phyloP scores from a whole-genome alignment of 2,113 vertebrate genomes.

The Lucifuga dentata region DNA sequence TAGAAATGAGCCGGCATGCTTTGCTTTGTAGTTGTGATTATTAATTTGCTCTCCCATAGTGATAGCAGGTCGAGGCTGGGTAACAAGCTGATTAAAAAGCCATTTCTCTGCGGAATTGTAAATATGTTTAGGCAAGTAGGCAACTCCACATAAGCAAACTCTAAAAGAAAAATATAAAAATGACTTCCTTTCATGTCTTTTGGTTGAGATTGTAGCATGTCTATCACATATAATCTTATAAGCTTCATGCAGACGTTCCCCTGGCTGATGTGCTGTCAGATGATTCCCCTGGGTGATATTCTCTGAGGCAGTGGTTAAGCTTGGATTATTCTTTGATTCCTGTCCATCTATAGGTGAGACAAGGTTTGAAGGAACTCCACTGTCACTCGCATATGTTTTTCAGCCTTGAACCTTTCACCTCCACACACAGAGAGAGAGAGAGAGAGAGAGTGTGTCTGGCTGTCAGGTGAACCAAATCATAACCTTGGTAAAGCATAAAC shows the following conservation, averaged over 20 bases:
- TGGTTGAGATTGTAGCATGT: slow-evolving; percentile 32
- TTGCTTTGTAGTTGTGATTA: slow-evolving; percentile 70
- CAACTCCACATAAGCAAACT: slow-evolving; percentile 22
- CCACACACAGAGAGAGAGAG: not conserved
- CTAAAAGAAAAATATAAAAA: slow-evolving; percentile 28
- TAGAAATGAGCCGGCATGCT: slow-evolving; percentile 48
- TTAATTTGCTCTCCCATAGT: slow-evolving; percentile 61
- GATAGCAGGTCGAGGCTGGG: slow-evolving; percentile 40
- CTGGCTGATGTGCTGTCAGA: slow-evolving; percentile 43
- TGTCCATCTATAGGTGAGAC: not conserved
- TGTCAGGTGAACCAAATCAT: slow-evolving; percentile 22
- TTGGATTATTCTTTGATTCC: slow-evolving; percentile 38
- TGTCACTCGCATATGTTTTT: slow-evolving; percentile 39
- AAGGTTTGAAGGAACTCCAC: slow-evolving; percentile 31
- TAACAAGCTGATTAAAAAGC: slow-evolving; percentile 54
- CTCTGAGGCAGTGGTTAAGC: slow-evolving; percentile 21
- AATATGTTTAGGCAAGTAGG: slow-evolving; percentile 43
- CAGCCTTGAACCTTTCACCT: slow-evolving; percentile 39
- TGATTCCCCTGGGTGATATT: slow-evolving; percentile 47
- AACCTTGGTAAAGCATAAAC: not conserved
- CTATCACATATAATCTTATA: slow-evolving; percentile 51
- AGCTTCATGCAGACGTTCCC: slow-evolving; percentile 30
- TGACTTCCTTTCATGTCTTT: slow-evolving; percentile 18
- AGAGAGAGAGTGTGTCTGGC: no score
- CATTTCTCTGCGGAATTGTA: slow-evolving; percentile 52